Conservation (phyloP, 1,140 invertebrate species). For the Glossosoma conforme region DNA sequence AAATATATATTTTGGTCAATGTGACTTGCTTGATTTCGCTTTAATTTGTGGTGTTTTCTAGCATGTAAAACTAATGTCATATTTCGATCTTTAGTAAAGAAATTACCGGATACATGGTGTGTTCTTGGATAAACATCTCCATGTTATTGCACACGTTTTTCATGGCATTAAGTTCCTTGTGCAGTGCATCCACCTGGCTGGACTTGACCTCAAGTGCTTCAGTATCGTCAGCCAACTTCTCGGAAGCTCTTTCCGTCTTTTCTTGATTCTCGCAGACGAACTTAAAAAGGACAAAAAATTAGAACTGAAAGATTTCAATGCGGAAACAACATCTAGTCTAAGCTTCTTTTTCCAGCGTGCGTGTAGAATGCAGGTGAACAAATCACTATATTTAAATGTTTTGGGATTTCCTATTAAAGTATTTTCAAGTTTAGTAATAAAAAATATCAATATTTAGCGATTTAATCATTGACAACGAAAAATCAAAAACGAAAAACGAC, state of each 20-base stretch:
- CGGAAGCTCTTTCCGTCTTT: slow-evolving; percentile 51
- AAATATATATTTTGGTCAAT: no score
- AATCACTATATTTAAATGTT: no score
- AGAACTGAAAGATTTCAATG: neutral
- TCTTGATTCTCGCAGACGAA: slow-evolving; percentile 55
- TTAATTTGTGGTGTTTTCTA: no score
- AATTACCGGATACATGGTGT: slow-evolving; percentile 51
- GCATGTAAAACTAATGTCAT: no score
- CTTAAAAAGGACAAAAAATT: slow-evolving; percentile 31
- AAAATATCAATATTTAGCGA: no score
- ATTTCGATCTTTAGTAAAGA: no score
- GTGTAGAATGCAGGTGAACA: no score
- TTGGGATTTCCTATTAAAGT: no score
- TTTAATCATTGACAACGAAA: no score
- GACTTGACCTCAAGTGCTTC: slow-evolving; percentile 41
- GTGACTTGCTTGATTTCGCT: no score
- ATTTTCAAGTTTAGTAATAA: no score
- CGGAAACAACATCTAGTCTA: neutral
- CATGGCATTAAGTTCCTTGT: slow-evolving; percentile 43
- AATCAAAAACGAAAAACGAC: no score
- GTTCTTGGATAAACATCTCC: slow-evolving; percentile 48
- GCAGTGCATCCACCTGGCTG: slow-evolving; percentile 41
- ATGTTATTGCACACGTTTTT: slow-evolving; percentile 47
- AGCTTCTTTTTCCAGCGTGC: neutral
- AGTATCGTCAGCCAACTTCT: slow-evolving; percentile 49